Base-by-base conservation (phyloP, 1,140 invertebrate species). In the Pogonomyrmex barbatus region DNA sequence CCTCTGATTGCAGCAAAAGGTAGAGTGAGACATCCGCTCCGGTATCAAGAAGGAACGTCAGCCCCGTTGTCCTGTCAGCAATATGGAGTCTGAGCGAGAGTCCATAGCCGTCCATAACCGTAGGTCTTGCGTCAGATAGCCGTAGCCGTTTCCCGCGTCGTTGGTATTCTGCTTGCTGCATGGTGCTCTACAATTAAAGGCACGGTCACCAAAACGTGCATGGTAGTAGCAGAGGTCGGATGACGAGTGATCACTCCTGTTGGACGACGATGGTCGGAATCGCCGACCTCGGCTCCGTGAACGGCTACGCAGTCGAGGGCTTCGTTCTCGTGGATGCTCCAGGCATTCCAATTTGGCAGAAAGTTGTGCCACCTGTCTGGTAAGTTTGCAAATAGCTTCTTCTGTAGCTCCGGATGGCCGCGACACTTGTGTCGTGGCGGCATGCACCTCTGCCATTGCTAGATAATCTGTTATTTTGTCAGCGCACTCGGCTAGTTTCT, bases 161-260 rank as follows among this genome's bases (percentile, higher is more conserved):
- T 63, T n/a, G 60, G 60, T n/a, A 0, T 2, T 9, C 2, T 39
- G 10, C 60, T 9, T n/a, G 24, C 24, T 63, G 60, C 89, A 92
- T 6, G 91, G 91, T 12, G 63, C 33, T 36, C 36, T 67, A 76
- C 91, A 93, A 60, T 88, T 92, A 2, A 36, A 71, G 1, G 93
- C 89, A 54, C 87, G 52, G 4, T 67, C 36, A 1, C 88, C 85
- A 52, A 87, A 90, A 52, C 56, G 68, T 8, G 42, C 45, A 50
- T 90, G 89, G 50, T 58, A 90, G 73, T 79, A 87, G 24, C 24
- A 65, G 42, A 24, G 24, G 24, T 24, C 24, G 42, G 4, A 45
- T 45, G 2, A 45, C 24, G 24, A 24, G 24, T 73, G 8, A n/a
- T 42, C 73, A 17, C 39, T 47, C 50, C 63, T 36, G 42, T 82